Evolutionary conservation across 1,140 invertebrate genomes (phyloP).

Genomic region (Drosophila orena): DNA sequence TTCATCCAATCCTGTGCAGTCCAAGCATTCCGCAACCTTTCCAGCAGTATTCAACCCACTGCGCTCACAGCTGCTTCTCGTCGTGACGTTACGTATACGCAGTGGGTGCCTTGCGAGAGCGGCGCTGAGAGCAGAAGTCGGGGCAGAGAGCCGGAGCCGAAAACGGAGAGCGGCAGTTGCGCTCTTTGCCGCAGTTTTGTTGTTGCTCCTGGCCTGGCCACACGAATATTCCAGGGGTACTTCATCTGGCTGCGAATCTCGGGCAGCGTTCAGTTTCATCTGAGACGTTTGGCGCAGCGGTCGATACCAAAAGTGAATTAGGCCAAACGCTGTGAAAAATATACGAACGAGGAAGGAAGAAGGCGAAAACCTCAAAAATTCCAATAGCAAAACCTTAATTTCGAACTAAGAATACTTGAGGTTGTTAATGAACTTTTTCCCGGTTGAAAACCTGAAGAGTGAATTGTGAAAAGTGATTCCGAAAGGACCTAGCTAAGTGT

Average conservation of each 20-base stretch:
- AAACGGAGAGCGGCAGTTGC: conserved; percentile 32
- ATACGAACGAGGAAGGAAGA: conserved; percentile 26
- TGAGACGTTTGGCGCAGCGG: conserved; percentile 83
- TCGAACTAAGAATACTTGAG: neutral
- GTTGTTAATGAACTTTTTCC: conserved; percentile 11
- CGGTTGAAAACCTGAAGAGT: neutral
- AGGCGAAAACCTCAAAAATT: conserved; percentile 14
- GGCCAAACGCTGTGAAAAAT: conserved; percentile 50
- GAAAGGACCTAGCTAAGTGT: neutral
- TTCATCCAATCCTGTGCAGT: too few relatives aligned
- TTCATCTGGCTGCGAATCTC: conserved; percentile 80
- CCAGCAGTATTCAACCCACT: conserved; percentile 11
- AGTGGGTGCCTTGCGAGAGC: conserved; percentile 27
- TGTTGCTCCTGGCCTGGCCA: conserved; percentile 62
- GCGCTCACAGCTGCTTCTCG: conserved; percentile 41
- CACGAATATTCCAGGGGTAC: conserved; percentile 79
- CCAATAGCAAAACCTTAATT: neutral
- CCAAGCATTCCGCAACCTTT: too few relatives aligned
- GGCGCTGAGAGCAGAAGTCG: conserved; percentile 26
- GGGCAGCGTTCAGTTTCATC: conserved; percentile 79
- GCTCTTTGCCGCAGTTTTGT: conserved; percentile 75
- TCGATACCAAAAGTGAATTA: conserved; percentile 52
- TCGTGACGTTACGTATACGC: conserved; percentile 59
- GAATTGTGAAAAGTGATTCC: conserved; percentile 3
- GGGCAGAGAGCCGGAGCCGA: conserved; percentile 8